Conservation (phyloP, 2,888 invertebrate species). For the Antheraea yamamai region DNA sequence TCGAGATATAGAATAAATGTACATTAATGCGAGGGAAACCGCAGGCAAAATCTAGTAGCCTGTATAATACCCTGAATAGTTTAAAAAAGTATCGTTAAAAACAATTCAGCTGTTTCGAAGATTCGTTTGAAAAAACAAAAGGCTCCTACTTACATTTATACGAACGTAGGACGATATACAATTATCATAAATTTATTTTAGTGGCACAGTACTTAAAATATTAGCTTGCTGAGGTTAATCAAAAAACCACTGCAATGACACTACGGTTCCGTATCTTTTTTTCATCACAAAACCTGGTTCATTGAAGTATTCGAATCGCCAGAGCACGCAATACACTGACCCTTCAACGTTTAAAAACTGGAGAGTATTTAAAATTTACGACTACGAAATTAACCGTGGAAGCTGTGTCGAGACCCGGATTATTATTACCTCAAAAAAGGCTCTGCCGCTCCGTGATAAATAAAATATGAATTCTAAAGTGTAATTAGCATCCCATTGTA, state of each 20-base stretch:
- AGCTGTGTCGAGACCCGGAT: neutral
- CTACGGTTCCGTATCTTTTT: too few relatives aligned
- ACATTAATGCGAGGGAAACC: too few relatives aligned
- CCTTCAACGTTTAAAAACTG: neutral
- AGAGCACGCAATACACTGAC: neutral
- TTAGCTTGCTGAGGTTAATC: too few relatives aligned
- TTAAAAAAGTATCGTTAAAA: too few relatives aligned
- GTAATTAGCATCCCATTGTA: conserved; percentile 1
- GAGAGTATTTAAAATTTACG: neutral
- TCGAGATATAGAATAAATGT: too few relatives aligned
- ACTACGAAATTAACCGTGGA: neutral
- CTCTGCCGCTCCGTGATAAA: neutral
- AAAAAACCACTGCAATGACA: too few relatives aligned
- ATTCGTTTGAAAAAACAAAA: too few relatives aligned
- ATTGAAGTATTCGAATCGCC: neutral
- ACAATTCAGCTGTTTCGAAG: too few relatives aligned
- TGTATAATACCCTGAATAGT: too few relatives aligned
- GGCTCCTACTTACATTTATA: too few relatives aligned
- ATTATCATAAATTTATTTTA: neutral
- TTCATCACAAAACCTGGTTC: neutral
- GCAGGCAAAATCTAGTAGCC: too few relatives aligned
- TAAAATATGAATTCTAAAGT: conserved; percentile 7
- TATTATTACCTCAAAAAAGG: neutral
- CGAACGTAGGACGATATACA: neutral
- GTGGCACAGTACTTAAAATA: neutral